phyloP scores from a whole-genome alignment of 2,888 invertebrate genomes.

The Cabera pusaria region DNA sequence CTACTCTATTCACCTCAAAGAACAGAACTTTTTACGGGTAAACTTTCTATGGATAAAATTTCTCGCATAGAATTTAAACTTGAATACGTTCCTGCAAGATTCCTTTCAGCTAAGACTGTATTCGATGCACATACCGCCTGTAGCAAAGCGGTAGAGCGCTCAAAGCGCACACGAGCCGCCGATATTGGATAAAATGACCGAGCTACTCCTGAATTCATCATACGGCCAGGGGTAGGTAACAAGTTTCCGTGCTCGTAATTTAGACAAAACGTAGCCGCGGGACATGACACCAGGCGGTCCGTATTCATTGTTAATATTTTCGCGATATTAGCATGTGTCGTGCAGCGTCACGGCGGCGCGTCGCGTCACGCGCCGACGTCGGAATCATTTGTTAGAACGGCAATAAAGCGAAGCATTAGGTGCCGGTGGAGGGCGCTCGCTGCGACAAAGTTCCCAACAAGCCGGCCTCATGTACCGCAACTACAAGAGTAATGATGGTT shows the following conservation, averaged over 20 bases:
- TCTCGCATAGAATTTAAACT: conserved; percentile 51
- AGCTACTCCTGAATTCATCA: conserved; percentile 9
- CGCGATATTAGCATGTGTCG: conserved; percentile 34
- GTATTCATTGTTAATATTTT: conserved; percentile 28
- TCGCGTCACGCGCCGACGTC: conserved; percentile 42
- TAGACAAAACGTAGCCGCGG: conserved; percentile 7
- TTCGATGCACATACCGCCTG: conserved; percentile 20
- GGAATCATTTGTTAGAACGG: conserved; percentile 69
- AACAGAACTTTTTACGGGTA: conserved; percentile 40
- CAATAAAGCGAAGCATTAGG: conserved; percentile 75
- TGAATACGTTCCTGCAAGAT: conserved; percentile 42
- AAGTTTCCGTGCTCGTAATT: conserved; percentile 10
- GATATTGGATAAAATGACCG: conserved; percentile 14
- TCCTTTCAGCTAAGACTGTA: conserved; percentile 29
- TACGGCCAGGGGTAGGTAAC: conserved; percentile 5
- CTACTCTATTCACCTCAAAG: conserved; percentile 70
- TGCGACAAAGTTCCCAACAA: conserved; percentile 75
- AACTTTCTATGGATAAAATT: conserved; percentile 61
- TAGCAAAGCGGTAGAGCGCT: conserved; percentile 14
- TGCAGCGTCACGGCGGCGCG: conserved; percentile 18
- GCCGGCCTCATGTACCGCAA: conserved; percentile 66
- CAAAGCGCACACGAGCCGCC: conserved; percentile 5
- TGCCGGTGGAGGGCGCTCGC: conserved; percentile 56
- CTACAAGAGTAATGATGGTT: conserved; percentile 81
- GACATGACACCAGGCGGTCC: conserved; percentile 7